Evolutionary conservation across 2,113 vertebrate genomes (phyloP), one percentile per base, ranked within the genome.

Genomic region (Arothron firmamentum): DNA sequence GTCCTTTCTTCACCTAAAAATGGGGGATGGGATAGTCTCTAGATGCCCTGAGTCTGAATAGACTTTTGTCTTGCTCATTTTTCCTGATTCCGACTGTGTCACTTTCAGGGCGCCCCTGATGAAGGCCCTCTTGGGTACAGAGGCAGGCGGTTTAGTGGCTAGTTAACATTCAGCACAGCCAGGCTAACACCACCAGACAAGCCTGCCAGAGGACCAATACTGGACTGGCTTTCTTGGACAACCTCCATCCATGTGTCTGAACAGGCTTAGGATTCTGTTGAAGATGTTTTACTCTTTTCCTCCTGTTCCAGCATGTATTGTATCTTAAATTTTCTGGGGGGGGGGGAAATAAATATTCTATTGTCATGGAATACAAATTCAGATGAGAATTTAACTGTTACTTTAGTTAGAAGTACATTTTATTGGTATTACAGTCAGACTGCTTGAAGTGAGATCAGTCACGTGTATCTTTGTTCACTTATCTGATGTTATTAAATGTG

Each of bases 21-120:
- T 62, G 53, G 92, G 92, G 92, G 93, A 81, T 89, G 92, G 91
- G 88, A 51, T 74, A 83, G 79, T 89, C 85, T 92, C 91, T 94
- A 88, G 91, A 92, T 88, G 86, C 88, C 88, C 90, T 84, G 72
- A 85, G 79, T 80, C 78, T 95, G 94, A 97, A 96, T 94, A 93
- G 93, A 95, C 94, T 92, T 98, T 96, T 95, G 93, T 95, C 91
- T 92, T 92, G 83, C 90, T 90, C 90, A 93, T 95, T 97, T 92
- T 93, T 93, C 90, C 92, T 85, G 90, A 82, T 91, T 91, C 92
- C 93, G 91, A 94, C 92, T 94, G 91, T 93, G 93, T 94, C 92
- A 93, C 92, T 93, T 91, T 92, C 89, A 88, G 75, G 92, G 89
- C 93, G 90, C 92, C 91, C 91, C 91, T 92, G 86, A 87, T 88